Evolutionary conservation across 2,113 vertebrate genomes (phyloP), one percentile per base, ranked within the genome.

Genomic region (Macquaria australasica): DNA sequence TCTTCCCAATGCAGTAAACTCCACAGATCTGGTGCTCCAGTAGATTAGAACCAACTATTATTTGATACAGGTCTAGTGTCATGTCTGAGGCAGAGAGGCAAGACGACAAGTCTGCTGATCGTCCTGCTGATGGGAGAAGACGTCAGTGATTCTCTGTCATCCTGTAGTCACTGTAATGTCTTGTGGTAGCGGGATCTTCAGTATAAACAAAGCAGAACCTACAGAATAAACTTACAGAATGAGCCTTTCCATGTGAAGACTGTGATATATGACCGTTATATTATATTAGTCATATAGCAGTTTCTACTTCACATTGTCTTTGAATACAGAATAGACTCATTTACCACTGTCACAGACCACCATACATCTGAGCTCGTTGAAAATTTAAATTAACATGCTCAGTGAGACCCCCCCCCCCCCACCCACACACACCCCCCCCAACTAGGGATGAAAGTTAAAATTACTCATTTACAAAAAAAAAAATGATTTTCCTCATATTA

Each of bases 311-410:
- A 80, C 45, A 66, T 69, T 8, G 41, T 73, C 37, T 50, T 80
- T 73, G 43, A 82, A 43, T 56, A 48, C 60, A 63, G 59, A 78
- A 68, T 73, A 68, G 73, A 82, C 60, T 82, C 72, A 93, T 92
- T 85, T 86, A 88, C 55, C 84, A 93, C 68, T 89, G 90, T 89
- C 87, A 79, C 62, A 73, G 51, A 69, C 18, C 64, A 74, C 63
- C 80, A 69, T 81, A 74, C 51, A 73, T 71, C 81, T 84, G 37
- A 64, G 48, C 37, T 59, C 64, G 66, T 80, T 85, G 62, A 86
- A 87, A n/a, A 75, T 83, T 93, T 87, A 87, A 92, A 92, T 94
- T 92, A 94, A 84, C 87, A 62, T 70, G 58, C 63, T 87, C 80
- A 82, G 7, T 84, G 88, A 90, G 77, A 73, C 18, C 41, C 0